Base-by-base conservation (phyloP, 1,140 invertebrate genomes). In the Lithobius niger region DNA sequence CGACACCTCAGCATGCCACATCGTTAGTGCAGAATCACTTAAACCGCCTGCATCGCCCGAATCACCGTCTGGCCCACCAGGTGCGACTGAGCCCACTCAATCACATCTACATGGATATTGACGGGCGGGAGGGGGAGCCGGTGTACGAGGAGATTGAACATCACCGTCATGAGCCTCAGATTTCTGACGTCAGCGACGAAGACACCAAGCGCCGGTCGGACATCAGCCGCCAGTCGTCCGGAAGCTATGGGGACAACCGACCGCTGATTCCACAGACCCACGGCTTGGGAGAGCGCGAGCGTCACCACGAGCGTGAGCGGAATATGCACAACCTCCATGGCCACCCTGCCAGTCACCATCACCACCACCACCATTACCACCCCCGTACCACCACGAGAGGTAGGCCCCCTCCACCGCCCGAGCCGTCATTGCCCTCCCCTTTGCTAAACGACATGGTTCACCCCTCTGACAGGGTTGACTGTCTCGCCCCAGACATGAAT, bases 121-220 rank as follows among this genome's bases (percentile, higher is more conserved):
- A 81, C 54, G 72, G 70, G 1, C 65, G 74, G 1, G 66, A 80
- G 58, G 82, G 83, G 61, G 84, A 86, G 62, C 84, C 84, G 0
- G 84, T 86, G 1, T 86, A 86, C 65, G 85, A 86, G 66, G 84
- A 86, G 63, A 86, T 86, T 44, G 84, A 86, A 61, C 74, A 82
- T 0, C 72, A 67, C 42, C 56, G 71, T 16, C 25, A 56, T 21
- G 59, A 60, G 26, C 42, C 51, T 3, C 59, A 62, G 59, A 76
- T 83, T 51, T 84, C 83, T 0, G 84, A 88, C 64, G 77, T 86
- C 76, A 84, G 82, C 27, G 84, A 88, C 64, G 85, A 88, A 61
- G 78, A 80, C 64, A 81, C 81, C 13, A 80, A 82, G 28, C 74
- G 83, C n/a, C 82, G 83, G 59, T 81, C 80, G 61, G 84, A 86